phyloP scores from a whole-genome alignment of 2,113 vertebrate genomes.

The Prochilodus magdalenae region DNA sequence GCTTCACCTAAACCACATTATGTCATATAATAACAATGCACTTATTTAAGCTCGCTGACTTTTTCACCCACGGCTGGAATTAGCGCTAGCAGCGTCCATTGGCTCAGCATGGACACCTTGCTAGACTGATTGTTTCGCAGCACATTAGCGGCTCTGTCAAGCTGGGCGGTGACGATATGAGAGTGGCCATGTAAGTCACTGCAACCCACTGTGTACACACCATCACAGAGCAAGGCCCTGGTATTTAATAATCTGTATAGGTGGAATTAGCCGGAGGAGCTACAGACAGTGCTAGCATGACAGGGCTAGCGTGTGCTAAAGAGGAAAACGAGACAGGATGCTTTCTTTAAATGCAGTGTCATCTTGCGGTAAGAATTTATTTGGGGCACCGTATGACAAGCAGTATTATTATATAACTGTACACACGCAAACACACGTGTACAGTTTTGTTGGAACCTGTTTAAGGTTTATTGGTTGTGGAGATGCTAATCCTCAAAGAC shows the following conservation, averaged over 20 bases:
- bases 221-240: background rate
- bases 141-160: constrained; percentile 4
- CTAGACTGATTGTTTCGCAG: constrained; percentile 21
- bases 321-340: too few relatives aligned
- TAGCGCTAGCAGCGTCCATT: background rate
- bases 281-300: background rate
- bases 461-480: too few relatives aligned
- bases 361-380: too few relatives aligned
- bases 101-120: constrained; percentile 12
- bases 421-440: too few relatives aligned
- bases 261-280: background rate
- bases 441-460: too few relatives aligned
- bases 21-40: background rate
- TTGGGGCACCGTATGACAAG: too few relatives aligned
- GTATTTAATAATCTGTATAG: background rate
- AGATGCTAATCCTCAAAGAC: too few relatives aligned
- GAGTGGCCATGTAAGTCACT: background rate
- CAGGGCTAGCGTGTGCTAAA: too few relatives aligned
- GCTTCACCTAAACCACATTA: background rate
- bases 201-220: constrained; percentile 20
- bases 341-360: too few relatives aligned
- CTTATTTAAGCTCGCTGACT: constrained; percentile 1
- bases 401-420: too few relatives aligned
- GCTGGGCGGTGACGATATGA: constrained; percentile 19
- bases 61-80: background rate